Base-by-base conservation (phyloP, 1,140 invertebrate species). In the Monomorium pharaonis region DNA sequence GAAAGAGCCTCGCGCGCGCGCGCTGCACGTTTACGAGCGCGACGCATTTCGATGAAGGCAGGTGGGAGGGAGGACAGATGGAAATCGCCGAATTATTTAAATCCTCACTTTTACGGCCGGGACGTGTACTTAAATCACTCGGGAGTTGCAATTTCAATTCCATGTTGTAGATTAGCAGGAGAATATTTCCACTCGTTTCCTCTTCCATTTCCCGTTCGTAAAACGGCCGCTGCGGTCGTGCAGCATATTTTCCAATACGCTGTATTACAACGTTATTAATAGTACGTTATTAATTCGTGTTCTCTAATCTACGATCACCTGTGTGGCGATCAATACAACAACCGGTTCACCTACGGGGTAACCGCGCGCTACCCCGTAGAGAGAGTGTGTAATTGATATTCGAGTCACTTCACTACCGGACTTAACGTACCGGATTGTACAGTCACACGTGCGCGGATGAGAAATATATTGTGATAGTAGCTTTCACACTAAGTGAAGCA, bases 261-360 rank as follows among this genome's bases (percentile, higher is more conserved):
- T 14, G n/a, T n/a, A 24, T 83, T 83, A 83, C 67, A 60, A 83
- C 49, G 70, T 60, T 80, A 72, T 72, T 83, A 72, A 44, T 83
- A 47, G 21, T 18, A 37, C 7, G 30, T 80, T 54, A 51, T 42
- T 60, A 21, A 60, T 49, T 60, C 21, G 9, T 10, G 47, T 27
- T 49, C 44, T 70, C n/a, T 49, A 37, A 47, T 70, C 37, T 21
- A 51, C 24, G 37, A 80, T 76, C 83, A 88, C 83, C 74, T 80
- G 81, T 67, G 72, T 47, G n/a, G n/a, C 60, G 67, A 67, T 49
- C 77, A 56, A 44, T 16, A 21, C 56, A 76, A 86, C 88, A 76
- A 89, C 88, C 84, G 88, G 88, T 89, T 76, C 88, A 89, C 84
- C 88, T 81, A 89, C 88, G 70, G 49, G 67, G 42, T 75, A 18